Evolutionary conservation across 2,797 vertebrate genomes (phyloP).

Genomic region (Astyanax mexicanus): DNA sequence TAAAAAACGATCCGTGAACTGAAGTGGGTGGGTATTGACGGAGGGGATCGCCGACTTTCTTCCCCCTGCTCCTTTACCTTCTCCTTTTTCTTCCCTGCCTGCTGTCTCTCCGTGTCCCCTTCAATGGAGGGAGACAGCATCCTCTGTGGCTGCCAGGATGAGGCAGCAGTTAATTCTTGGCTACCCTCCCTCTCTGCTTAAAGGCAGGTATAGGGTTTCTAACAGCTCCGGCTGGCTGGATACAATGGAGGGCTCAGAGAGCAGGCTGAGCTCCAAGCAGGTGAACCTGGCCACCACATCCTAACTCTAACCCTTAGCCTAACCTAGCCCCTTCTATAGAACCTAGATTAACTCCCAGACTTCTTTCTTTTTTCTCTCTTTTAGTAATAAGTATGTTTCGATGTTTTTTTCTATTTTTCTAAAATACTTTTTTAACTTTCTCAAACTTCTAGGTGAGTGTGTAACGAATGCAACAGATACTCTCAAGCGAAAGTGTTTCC

Average conservation of each 20-base stretch:
- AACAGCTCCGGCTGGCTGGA: conserved; percentile 80
- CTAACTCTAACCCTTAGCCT: too few species aligned
- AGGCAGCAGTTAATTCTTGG: conserved; percentile 84
- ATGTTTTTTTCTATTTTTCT: too few species aligned
- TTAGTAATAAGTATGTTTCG: too few species aligned
- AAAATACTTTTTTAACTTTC: too few species aligned
- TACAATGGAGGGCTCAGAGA: conserved; percentile 78
- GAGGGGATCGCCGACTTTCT: conserved; percentile 44
- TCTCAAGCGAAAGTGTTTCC: conserved; percentile 30
- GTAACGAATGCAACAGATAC: conserved; percentile 27
- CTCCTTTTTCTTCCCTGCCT: conserved; percentile 28
- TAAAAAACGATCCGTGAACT: conserved; percentile 44
- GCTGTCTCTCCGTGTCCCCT: conserved; percentile 62
- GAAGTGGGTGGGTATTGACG: conserved; percentile 18
- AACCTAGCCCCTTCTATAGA: conserved; percentile 53
- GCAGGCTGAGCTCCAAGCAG: conserved; percentile 74
- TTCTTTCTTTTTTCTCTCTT: too few species aligned
- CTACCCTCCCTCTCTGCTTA: conserved; percentile 80
- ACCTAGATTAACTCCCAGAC: too few species aligned
- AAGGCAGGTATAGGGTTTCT: conserved; percentile 83
- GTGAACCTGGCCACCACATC: conserved; percentile 69
- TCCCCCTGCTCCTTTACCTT: conserved; percentile 13
- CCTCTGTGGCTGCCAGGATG: conserved; percentile 77
- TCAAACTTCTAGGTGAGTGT: too few species aligned
- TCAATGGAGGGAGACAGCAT: conserved; percentile 80